phyloP scores from a whole-genome alignment of 37 sponge, comb jelly and placozoan species.

The Halichondria panicea region DNA sequence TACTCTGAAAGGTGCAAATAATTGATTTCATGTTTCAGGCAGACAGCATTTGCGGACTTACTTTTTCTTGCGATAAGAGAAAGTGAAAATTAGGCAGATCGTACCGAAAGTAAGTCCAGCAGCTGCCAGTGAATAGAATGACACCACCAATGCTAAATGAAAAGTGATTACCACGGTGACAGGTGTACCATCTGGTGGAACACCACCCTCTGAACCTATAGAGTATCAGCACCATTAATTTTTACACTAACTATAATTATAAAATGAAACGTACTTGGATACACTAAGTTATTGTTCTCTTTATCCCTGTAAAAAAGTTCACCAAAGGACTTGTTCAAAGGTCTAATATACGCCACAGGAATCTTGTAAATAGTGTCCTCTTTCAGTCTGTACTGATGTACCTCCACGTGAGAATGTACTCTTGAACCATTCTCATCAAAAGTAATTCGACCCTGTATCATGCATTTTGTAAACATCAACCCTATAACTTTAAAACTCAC shows the following conservation, averaged over 20 bases:
- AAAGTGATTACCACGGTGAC: not conserved
- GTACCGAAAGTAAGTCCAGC: slow-evolving; percentile 1
- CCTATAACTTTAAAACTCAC: slow-evolving; percentile 1
- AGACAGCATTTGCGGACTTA: not conserved
- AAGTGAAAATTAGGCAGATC: slow-evolving; percentile 12
- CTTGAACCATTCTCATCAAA: slow-evolving; percentile 34
- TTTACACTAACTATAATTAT: not conserved
- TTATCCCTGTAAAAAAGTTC: not conserved
- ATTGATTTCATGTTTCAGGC: not conserved
- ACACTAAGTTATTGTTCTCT: not conserved
- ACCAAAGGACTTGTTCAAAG: not conserved
- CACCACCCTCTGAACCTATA: slow-evolving; percentile 7
- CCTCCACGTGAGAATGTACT: not conserved
- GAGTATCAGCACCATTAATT: not conserved
- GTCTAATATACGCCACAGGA: not conserved
- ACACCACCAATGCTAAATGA: not conserved
- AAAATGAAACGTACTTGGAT: slow-evolving; percentile 13
- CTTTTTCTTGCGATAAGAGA: slow-evolving; percentile 22
- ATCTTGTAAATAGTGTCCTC: not conserved
- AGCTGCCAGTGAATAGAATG: not conserved
- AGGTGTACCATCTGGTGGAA: slow-evolving; percentile 40
- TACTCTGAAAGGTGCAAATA: not conserved
- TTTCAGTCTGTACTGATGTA: slow-evolving; percentile 11
- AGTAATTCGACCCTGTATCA: slow-evolving; percentile 5
- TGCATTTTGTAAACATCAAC: too few species aligned